Conservation (phyloP, 35 echinoderm and acorn worm species). For the Apostichopus parvimensis region DNA sequence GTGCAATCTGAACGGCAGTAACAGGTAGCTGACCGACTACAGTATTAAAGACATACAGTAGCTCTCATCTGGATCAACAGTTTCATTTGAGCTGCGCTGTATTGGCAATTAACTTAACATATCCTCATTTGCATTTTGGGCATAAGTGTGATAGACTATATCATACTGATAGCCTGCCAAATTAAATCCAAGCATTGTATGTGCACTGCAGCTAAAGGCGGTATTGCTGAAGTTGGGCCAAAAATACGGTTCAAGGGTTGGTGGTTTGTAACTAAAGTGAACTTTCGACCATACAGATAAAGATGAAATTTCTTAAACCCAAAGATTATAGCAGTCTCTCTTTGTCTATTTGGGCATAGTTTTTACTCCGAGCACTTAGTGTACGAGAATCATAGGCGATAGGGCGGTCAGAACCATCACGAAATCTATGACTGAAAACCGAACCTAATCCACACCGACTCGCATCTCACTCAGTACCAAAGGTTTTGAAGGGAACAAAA, state of each 20-base stretch:
- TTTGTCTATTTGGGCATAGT: slow-evolving; percentile 73
- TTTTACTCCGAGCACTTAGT: slow-evolving; percentile 41
- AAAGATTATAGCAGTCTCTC: slow-evolving; percentile 52
- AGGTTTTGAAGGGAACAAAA: slow-evolving; percentile 6
- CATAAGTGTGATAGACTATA: slow-evolving; percentile 23
- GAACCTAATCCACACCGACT: neutral
- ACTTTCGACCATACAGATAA: slow-evolving; percentile 56
- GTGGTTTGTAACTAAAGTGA: slow-evolving; percentile 62
- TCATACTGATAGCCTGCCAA: slow-evolving; percentile 55
- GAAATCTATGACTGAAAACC: neutral
- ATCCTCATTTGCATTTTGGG: slow-evolving; percentile 60
- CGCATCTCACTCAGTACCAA: neutral
- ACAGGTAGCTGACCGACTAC: slow-evolving; percentile 54
- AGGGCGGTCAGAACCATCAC: slow-evolving; percentile 53
- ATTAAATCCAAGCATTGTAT: neutral
- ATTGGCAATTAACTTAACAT: slow-evolving; percentile 47
- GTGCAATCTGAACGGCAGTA: slow-evolving; percentile 46
- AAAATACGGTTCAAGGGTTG: slow-evolving; percentile 64
- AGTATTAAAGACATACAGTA: slow-evolving; percentile 17
- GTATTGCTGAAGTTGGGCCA: slow-evolving; percentile 23
- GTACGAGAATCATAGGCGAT: slow-evolving; percentile 68
- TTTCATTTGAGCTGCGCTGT: too few relatives aligned
- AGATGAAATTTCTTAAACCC: slow-evolving; percentile 60
- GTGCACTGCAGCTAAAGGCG: slow-evolving; percentile 6
- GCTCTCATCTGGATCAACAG: slow-evolving; percentile 29